These are phyloP conservation scores for Lordiphosa collinella DNA, from an alignment of 1,140 invertebrate species.

Conservation along the genomic window DNA sequence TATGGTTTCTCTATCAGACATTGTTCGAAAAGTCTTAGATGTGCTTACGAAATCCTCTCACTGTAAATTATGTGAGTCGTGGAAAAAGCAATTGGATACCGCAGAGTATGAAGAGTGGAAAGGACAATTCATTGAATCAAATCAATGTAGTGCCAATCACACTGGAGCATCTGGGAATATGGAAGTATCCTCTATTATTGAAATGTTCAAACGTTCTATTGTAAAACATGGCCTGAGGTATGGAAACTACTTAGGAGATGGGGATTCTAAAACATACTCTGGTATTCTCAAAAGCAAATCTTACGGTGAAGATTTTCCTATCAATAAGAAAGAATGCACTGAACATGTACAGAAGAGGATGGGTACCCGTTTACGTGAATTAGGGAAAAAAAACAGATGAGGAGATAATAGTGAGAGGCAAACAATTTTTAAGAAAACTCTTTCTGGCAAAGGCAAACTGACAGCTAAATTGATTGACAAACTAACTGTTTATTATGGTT, in stretches of 20 bases:
- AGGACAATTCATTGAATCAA: conserved; percentile 1
- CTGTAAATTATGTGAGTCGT: conserved; percentile 5
- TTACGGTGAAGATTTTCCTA: conserved; percentile 26
- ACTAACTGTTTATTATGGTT: no score
- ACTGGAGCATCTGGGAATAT: background rate
- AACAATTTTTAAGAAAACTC: no score
- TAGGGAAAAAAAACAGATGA: no score
- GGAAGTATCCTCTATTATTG: conserved; percentile 15
- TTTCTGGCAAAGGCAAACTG: no score
- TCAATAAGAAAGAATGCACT: conserved; percentile 14
- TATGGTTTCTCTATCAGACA: no score
- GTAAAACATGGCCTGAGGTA: conserved; percentile 16
- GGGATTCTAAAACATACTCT: background rate
- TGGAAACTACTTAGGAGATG: background rate
- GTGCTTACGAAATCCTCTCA: no score
- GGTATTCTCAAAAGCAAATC: conserved; percentile 16
- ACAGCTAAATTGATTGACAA: no score
- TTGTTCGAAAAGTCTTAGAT: conserved; percentile 28
- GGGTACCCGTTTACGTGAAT: no score
- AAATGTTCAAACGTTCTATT: conserved; percentile 45
- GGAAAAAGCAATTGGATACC: background rate
- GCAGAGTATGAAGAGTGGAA: background rate
- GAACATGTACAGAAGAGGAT: conserved; percentile 51
- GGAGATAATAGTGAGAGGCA: no score
- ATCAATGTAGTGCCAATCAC: background rate